phyloP scores from a whole-genome alignment of 2,797 vertebrate species.

The Danio kyathit region DNA sequence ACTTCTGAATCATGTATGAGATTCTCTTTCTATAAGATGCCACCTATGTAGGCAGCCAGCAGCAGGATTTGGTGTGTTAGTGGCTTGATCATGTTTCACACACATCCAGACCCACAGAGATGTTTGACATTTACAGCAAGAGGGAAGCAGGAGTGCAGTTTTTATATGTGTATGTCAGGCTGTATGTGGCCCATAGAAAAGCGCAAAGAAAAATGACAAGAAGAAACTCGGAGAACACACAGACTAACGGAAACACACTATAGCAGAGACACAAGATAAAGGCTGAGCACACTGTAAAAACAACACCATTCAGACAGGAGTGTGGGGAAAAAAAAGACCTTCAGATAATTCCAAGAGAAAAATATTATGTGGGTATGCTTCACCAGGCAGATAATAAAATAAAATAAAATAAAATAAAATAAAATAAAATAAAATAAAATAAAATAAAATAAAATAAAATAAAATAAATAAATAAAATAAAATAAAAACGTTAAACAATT shows the following conservation, averaged over 20 bases:
- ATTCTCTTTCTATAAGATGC: neutral
- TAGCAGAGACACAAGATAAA: constrained; percentile 14
- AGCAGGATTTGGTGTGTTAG: neutral
- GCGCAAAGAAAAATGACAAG: constrained; percentile 11
- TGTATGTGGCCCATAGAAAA: constrained; percentile 11
- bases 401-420: neutral
- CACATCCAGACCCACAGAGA: neutral
- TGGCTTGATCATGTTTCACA: neutral
- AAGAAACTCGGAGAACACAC: neutral
- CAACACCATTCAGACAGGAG: neutral
- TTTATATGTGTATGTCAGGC: constrained; percentile 20
- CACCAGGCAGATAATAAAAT: neutral
- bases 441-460: neutral
- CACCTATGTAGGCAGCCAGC: neutral
- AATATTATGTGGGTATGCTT: neutral
- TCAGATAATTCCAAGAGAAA: neutral
- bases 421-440: neutral
- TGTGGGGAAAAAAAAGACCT: neutral
- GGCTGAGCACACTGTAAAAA: neutral
- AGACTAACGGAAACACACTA: neutral
- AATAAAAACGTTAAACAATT: neutral
- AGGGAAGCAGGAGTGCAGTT: constrained; percentile 20
- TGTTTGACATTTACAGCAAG: constrained; percentile 37
- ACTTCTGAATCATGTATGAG: neutral
- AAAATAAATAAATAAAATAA: neutral